Evolutionary conservation across 2,113 vertebrate genomes (phyloP), one percentile per base, ranked within the genome.

Genomic region (Lipotes vexillifer): DNA sequence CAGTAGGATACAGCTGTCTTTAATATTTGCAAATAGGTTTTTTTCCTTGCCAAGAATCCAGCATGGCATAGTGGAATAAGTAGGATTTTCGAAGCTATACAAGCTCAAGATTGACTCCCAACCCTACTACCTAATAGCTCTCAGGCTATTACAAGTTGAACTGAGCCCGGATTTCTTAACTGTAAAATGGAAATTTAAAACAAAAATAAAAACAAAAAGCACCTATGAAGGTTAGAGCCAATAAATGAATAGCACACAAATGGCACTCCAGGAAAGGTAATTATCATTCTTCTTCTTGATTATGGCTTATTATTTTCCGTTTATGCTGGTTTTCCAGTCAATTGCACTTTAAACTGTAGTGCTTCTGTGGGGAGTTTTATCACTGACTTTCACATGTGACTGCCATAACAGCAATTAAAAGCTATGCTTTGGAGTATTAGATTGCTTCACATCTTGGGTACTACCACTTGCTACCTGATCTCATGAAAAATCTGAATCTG

Each of bases 131-230:
- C 33, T 66, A 52, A 69, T 7, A 74, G 57, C 12, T 46, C 52
- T 92, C 46, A 27, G 74, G 46, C 10, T 84, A 9, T 21, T 72
- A 12, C 3, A 92, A 63, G 6, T 63, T 92, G 38, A 61, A 84
- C 75, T 80, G 52, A 92, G 25, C 27, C 6, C 74, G 88, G 31
- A 65, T 84, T 82, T 96, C 57, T 59, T 83, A 65, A 88, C 33
- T 74, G 36, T 72, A 93, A 85, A 93, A 92, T 66, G 33, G 8
- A 65, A 59, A 87, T 55, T 96, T 87, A 78, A 95, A 95, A 85
- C 31, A 75, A 88, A 94, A 80, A 46, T 27, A 65, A 75, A 41
- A 85, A 41, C 41, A 57, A 77, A 88, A 75, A 66, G 69, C 11
- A 38, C 29, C 33, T 74, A 18, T 41, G 7, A 83, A 77, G 15